Percentiles rank a stretch among this genome's conserved stretches.
These are phyloP conservation scores for Cryptosula pallasiana DNA, from an alignment of 2,888 invertebrate genomes.

Conservation along the genomic window DNA sequence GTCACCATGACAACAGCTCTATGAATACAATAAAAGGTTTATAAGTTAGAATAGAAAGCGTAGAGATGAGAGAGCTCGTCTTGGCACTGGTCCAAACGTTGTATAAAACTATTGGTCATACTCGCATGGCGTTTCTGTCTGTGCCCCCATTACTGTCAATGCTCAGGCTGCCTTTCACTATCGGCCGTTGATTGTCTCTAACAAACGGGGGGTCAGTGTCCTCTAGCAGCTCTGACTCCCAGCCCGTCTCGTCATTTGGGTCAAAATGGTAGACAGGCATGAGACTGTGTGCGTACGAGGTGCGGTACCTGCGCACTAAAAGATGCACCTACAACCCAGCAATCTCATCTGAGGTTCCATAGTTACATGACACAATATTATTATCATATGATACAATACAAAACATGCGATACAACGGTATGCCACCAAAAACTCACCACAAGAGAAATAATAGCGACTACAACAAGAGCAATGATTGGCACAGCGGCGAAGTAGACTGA, in stretches of 20 bases:
- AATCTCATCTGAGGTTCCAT: too few relatives aligned
- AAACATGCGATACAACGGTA: too few relatives aligned
- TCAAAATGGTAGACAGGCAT: slow-evolving; percentile 10
- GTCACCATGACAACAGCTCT: too few relatives aligned
- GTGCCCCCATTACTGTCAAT: not conserved
- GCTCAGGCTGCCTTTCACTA: slow-evolving; percentile 1
- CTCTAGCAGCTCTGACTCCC: slow-evolving; percentile 13
- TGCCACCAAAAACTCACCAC: not conserved
- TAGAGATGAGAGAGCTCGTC: too few relatives aligned
- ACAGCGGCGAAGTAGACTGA: not conserved
- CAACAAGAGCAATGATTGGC: not conserved
- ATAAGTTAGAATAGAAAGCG: too few relatives aligned
- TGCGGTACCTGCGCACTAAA: not conserved
- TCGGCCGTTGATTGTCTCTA: slow-evolving; percentile 28
- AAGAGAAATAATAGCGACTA: not conserved
- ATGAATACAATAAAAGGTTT: too few relatives aligned
- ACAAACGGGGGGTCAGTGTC: slow-evolving; percentile 28
- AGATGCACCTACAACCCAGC: not conserved
- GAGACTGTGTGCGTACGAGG: not conserved
- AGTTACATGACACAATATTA: too few relatives aligned
- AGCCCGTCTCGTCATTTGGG: slow-evolving; percentile 3
- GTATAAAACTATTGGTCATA: too few relatives aligned
- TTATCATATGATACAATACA: too few relatives aligned
- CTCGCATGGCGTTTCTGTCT: not conserved
- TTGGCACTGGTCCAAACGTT: too few relatives aligned